A percentile compares a stretch with the other conserved stretches of the same genome.
Evolutionary conservation across 2,888 invertebrate species (phyloP).

Genomic region (Parelbella ahira): DNA sequence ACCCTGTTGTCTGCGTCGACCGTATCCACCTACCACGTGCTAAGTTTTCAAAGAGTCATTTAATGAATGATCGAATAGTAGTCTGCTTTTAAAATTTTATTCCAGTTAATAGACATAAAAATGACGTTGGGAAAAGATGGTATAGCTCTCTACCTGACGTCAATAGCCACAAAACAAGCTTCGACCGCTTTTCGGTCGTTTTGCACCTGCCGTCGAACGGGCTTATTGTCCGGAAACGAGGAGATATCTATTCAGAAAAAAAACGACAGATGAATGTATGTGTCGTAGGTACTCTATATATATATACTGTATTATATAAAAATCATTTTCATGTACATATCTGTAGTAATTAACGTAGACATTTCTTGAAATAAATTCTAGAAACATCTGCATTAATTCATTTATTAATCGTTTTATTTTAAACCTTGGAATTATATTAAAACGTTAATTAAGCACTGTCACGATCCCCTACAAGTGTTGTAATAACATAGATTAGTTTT

Average conservation of each 20-base stretch:
- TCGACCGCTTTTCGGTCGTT: conserved; percentile 42
- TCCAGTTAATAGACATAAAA: no score
- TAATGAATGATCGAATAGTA: not conserved
- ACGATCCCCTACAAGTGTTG: conserved; percentile 7
- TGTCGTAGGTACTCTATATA: no score
- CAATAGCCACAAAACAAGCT: conserved; percentile 40
- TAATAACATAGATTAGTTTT: conserved; percentile 15
- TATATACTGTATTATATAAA: no score
- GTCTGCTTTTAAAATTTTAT: no score
- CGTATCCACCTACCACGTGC: conserved; percentile 16
- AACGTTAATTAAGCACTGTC: not conserved
- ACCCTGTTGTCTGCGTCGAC: conserved; percentile 13
- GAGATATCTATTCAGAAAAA: not conserved
- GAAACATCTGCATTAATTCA: no score
- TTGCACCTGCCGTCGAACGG: conserved; percentile 54
- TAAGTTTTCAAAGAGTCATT: not conserved
- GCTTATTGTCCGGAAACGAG: conserved; percentile 30
- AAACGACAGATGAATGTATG: no score
- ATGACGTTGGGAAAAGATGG: not conserved
- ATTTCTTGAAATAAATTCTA: no score
- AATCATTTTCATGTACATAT: no score
- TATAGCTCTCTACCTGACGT: conserved; percentile 27
- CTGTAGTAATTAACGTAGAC: no score
- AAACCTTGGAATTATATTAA: no score
- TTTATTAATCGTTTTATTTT: no score